Evolutionary conservation across 2,797 vertebrate species (phyloP), one percentile per base, ranked within the genome.

Genomic region (Furcifer pardalis): DNA sequence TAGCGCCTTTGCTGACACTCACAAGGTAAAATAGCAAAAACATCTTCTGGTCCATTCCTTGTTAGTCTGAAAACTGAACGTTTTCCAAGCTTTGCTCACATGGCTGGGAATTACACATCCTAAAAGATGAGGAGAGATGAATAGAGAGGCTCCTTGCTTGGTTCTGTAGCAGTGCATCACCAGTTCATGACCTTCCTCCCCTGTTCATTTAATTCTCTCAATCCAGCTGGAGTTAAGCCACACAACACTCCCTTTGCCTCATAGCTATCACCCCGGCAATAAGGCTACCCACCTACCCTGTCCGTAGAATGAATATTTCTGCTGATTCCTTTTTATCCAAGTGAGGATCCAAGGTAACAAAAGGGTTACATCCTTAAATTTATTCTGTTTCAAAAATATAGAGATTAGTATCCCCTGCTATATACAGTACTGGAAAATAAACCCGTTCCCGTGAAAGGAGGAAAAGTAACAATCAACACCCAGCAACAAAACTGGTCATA

Each of bases 321-420:
- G 82, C 75, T 89, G 62, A 1, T 87, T 87, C 88, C 73, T 56
- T 82, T 69, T 71, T 81, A 81, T 63, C 85, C 75, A 63, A 92
- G 90, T 59, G 92, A 90, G 23, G 90, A 85, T 60, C 69, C 82
- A 32, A 84, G 1, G 5, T 81, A 91, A 87, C 83, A 88, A 87
- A 49, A 44, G 35, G 74, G 46, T 90, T 92, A 92, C 90, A 93
- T 90, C 87, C 89, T 92, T 87, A 94, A 93, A 89, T 94, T 93
- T 93, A 93, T 93, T 93, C 89, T 93, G 93, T 92, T 91, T 96
- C 52, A 17, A 96, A 96, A 95, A 96, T 94, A 96, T 94, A 96
- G 92, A 95, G 91, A 92, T 90, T 77, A 96, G 96, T 96, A 94
- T 90, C 93, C 87, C 89, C 84, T 79, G 82, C 89, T 93, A 89